These are phyloP conservation scores for Apocheima hispidaria DNA, from an alignment of 2,888 invertebrate species.

Conservation along the genomic window DNA sequence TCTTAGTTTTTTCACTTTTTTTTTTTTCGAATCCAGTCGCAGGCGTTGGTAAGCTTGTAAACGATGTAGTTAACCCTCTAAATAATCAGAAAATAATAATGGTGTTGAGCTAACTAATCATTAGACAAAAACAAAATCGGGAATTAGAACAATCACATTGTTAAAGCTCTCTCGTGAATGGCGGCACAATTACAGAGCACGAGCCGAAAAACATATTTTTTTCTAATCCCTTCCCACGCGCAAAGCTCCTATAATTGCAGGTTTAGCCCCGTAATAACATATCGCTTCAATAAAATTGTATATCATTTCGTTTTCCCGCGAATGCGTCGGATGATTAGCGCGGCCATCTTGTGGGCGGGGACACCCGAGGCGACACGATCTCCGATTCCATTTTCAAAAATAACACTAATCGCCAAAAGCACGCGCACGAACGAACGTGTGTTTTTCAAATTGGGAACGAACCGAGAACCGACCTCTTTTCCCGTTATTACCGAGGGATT, in stretches of 20 bases:
- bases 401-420: constrained; percentile 85
- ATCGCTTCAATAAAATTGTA: constrained; percentile 85
- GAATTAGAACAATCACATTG: constrained; percentile 69
- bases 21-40: too few species aligned
- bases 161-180: constrained; percentile 67
- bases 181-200: constrained; percentile 79
- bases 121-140: constrained; percentile 53
- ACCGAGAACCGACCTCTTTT: constrained; percentile 71
- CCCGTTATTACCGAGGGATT: constrained; percentile 80
- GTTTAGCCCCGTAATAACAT: constrained; percentile 83
- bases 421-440: constrained; percentile 83
- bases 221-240: constrained; percentile 85
- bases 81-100: constrained; percentile 14
- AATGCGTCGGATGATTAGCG: constrained; percentile 80
- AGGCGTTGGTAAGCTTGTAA: too few species aligned
- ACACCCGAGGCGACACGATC: constrained; percentile 84
- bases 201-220: constrained; percentile 78
- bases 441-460: constrained; percentile 81
- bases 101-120: constrained; percentile 43
- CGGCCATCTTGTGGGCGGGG: constrained; percentile 85
- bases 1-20: too few species aligned
- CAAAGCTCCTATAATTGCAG: constrained; percentile 81
- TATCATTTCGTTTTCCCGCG: constrained; percentile 83
- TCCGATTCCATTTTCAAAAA: constrained; percentile 84
- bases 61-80: constrained; percentile 6